These are phyloP conservation scores for Ostrea denselamellosa DNA, from an alignment of 1,140 invertebrate species.

Conservation along the genomic window DNA sequence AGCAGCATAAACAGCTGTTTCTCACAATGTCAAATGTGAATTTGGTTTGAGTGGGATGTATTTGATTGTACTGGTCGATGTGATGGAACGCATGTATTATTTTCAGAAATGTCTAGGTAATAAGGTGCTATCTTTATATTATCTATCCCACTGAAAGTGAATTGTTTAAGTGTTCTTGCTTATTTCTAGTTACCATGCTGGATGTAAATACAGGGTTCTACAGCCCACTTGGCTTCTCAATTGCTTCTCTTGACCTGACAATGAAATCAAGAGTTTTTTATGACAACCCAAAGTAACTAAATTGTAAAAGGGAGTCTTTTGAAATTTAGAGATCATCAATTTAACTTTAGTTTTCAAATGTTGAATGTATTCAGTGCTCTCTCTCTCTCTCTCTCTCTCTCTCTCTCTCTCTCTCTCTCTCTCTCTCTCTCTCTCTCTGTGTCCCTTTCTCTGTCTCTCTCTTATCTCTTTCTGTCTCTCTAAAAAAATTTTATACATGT, in stretches of 20 bases:
- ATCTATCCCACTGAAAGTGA: not conserved
- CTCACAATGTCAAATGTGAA: slow-evolving; percentile 20
- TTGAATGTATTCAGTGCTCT: not conserved
- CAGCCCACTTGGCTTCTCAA: not conserved
- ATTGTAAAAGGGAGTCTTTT: not conserved
- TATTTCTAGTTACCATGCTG: not conserved
- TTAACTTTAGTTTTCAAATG: not conserved
- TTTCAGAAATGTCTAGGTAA: slow-evolving; percentile 14
- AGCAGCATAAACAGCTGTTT: not conserved
- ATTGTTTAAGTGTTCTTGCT: slow-evolving; percentile 15
- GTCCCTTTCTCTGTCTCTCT: not conserved
- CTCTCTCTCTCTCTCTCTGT: slow-evolving; percentile 30
- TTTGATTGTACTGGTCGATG: not conserved
- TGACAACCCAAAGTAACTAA: not conserved
- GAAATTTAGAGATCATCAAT: not conserved
- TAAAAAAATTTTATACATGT: not conserved
- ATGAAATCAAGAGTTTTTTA: not conserved
- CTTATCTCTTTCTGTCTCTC: not conserved
- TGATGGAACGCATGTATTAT: slow-evolving; percentile 24
- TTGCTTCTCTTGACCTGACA: not conserved
- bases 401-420: slow-evolving; percentile 1
- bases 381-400: not conserved
- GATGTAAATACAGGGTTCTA: not conserved
- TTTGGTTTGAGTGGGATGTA: not conserved
- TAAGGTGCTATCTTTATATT: not conserved